phyloP scores from a whole-genome alignment of 2,797 vertebrate species.

The Sandelia bainsii region DNA sequence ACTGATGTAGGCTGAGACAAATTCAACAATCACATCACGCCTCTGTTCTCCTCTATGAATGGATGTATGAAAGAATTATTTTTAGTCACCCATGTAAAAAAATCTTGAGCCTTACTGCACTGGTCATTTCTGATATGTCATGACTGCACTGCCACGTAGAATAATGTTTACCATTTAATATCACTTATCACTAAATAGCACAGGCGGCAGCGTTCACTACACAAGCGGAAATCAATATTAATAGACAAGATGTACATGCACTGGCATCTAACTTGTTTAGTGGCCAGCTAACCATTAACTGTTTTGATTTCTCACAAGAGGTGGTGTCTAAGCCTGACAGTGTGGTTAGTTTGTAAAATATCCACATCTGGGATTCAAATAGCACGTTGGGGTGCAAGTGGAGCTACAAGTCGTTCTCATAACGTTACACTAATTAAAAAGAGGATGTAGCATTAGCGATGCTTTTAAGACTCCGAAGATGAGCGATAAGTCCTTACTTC shows the following conservation, averaged over 20 bases:
- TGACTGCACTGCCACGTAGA: not conserved
- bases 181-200: constrained; percentile 9
- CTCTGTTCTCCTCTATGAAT: constrained; percentile 24
- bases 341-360: not conserved
- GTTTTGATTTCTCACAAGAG: constrained; percentile 7
- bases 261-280: constrained; percentile 11
- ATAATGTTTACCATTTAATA: not conserved
- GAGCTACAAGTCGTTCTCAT: constrained; percentile 27
- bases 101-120: constrained; percentile 5
- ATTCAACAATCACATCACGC: constrained; percentile 23
- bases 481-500: not conserved
- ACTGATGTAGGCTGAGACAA: constrained; percentile 18
- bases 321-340: constrained; percentile 6
- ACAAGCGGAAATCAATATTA: constrained; percentile 13
- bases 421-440: constrained; percentile 5
- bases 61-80: constrained; percentile 16
- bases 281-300: constrained; percentile 11
- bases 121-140: constrained; percentile 8
- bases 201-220: constrained; percentile 10
- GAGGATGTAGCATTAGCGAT: not conserved
- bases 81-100: constrained; percentile 18
- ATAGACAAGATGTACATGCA: constrained; percentile 1
- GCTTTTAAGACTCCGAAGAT: not conserved
- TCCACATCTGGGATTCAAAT: not conserved
- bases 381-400: not conserved